Conservation (phyloP, 2,888 invertebrate species). For the Brachyptera risi region DNA sequence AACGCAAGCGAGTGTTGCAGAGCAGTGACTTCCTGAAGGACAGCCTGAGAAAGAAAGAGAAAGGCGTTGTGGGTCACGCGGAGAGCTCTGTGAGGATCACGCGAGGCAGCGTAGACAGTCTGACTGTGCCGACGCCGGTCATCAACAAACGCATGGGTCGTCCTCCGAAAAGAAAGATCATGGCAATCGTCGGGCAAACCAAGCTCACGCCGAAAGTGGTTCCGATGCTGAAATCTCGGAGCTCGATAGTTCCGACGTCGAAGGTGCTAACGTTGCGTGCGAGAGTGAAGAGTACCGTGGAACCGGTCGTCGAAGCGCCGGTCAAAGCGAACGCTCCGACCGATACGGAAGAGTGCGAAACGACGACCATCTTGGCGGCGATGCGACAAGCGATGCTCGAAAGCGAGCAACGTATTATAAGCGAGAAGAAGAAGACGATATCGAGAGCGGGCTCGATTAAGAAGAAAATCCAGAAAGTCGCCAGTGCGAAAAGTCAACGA, state of each 20-base stretch:
- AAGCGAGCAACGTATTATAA: not conserved
- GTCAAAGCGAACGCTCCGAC: not conserved
- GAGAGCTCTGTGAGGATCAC: not conserved
- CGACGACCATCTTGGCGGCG: conserved; percentile 25
- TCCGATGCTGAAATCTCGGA: not conserved
- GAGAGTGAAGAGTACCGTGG: not conserved
- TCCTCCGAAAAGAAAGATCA: not conserved
- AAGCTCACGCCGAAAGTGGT: not conserved
- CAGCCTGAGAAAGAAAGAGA: not conserved
- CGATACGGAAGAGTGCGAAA: conserved; percentile 18
- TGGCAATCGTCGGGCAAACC: not conserved
- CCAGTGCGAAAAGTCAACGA: not conserved
- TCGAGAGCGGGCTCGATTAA: too few species aligned
- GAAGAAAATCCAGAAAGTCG: not conserved
- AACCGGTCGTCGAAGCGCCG: not conserved
- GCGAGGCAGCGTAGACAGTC: not conserved
- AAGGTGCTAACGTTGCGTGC: not conserved
- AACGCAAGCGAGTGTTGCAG: not conserved
- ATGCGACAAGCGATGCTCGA: conserved; percentile 29
- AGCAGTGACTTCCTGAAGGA: not conserved
- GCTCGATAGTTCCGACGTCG: not conserved
- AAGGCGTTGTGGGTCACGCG: not conserved
- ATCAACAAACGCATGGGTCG: not conserved
- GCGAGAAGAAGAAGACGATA: not conserved
- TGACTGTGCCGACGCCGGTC: not conserved